Evolutionary conservation across 1,140 invertebrate genomes (phyloP).

Genomic region (Bombyx mandarina): DNA sequence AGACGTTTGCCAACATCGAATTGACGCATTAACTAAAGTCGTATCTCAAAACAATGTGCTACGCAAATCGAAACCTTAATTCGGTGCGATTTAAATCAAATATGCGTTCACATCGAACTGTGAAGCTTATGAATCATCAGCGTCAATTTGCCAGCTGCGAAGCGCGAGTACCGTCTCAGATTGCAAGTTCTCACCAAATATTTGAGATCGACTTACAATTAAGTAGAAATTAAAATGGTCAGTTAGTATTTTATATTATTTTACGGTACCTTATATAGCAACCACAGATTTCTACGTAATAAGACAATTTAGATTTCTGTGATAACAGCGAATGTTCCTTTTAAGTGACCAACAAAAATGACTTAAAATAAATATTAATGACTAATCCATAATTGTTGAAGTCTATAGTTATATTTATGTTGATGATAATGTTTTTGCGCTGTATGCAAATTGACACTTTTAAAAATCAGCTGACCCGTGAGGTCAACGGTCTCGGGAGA

Average conservation of each 20-base stretch:
- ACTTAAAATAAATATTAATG: too few relatives aligned
- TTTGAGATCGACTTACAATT: slow-evolving; percentile 43
- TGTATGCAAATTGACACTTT: too few relatives aligned
- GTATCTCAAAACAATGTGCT: slow-evolving; percentile 22
- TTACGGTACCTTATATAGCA: too few relatives aligned
- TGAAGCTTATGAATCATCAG: slow-evolving; percentile 45
- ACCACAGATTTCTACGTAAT: too few relatives aligned
- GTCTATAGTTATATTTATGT: too few relatives aligned
- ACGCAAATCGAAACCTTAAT: slow-evolving; percentile 29
- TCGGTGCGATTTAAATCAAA: slow-evolving; percentile 13
- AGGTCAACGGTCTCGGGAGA: too few relatives aligned
- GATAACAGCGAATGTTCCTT: too few relatives aligned
- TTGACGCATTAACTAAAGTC: slow-evolving; percentile 14
- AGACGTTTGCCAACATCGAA: slow-evolving; percentile 43
- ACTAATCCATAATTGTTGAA: too few relatives aligned
- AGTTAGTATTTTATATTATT: not conserved
- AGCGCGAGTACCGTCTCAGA: slow-evolving; percentile 35
- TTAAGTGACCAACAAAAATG: too few relatives aligned
- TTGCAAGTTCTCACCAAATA: slow-evolving; percentile 49
- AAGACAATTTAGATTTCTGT: too few relatives aligned
- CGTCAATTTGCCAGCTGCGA: slow-evolving; percentile 43
- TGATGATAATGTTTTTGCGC: too few relatives aligned
- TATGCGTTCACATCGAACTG: not conserved
- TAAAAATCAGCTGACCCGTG: too few relatives aligned
- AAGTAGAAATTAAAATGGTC: slow-evolving; percentile 22